phyloP scores from a whole-genome alignment of 2,113 vertebrate genomes.

The Lontra canadensis region DNA sequence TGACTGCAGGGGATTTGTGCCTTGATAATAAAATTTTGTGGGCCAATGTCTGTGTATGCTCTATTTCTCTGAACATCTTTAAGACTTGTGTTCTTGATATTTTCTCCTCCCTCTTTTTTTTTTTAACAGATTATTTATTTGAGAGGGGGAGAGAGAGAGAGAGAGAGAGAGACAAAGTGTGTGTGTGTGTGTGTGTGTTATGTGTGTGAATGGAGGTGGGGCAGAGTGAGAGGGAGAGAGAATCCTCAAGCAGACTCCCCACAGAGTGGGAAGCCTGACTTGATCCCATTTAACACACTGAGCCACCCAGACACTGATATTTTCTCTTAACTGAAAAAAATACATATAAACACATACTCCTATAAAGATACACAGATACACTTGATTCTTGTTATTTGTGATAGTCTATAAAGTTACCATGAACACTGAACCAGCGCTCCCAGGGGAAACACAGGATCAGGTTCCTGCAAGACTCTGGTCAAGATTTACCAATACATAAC shows the following conservation, averaged over 20 bases:
- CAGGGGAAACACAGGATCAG: background rate
- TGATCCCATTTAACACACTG: background rate
- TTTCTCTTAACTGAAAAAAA: background rate
- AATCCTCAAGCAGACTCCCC: background rate
- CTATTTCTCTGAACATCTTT: background rate
- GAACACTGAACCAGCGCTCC: background rate
- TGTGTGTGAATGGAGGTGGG: background rate
- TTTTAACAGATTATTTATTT: background rate
- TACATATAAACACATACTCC: background rate
- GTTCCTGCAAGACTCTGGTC: background rate
- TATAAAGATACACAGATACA: background rate
- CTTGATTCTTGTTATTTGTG: background rate
- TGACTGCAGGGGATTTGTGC: background rate
- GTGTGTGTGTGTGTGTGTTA: no score
- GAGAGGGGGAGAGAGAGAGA: background rate
- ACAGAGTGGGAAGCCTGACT: background rate
- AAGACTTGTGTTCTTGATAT: background rate
- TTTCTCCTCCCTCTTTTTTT: background rate
- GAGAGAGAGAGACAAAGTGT: no score
- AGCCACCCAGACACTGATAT: background rate
- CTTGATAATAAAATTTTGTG: background rate
- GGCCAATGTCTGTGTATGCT: background rate
- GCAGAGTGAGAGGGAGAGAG: background rate
- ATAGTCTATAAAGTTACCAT: background rate
- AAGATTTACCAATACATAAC: background rate